These are phyloP conservation scores for Neomorphus geoffroyi DNA, from an alignment of 2,797 vertebrate species.

Conservation along the genomic window DNA sequence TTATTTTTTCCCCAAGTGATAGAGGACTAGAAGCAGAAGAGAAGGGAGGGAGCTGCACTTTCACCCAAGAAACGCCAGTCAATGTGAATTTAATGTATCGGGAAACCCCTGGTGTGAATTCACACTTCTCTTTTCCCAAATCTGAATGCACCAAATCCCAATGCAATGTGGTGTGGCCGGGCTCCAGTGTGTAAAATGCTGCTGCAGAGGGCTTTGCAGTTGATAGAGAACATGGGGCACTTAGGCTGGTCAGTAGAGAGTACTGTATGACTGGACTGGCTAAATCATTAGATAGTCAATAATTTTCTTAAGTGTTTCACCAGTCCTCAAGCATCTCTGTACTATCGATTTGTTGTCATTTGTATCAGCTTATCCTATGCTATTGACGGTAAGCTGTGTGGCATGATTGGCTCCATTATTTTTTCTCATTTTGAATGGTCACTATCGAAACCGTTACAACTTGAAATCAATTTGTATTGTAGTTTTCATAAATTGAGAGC, in stretches of 20 bases:
- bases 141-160: accelerated
- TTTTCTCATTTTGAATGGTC: background rate
- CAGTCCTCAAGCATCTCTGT: background rate
- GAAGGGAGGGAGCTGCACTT: background rate
- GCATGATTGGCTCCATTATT: background rate
- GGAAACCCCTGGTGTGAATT: too few species aligned
- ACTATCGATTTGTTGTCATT: background rate
- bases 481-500: background rate
- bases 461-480: background rate
- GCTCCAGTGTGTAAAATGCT: too few species aligned
- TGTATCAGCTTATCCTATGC: background rate
- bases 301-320: background rate
- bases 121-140: background rate
- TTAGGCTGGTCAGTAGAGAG: accelerated
- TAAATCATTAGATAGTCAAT: accelerated
- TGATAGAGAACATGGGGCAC: accelerated
- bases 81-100: accelerated
- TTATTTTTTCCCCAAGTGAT: background rate
- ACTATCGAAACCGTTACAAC: background rate
- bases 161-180: accelerated
- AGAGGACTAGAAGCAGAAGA: background rate
- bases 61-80: background rate
- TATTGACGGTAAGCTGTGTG: background rate
- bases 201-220: background rate
- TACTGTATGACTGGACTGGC: background rate